Conservation (phyloP, 2,888 invertebrate species). For the Embidobia sp. region DNA sequence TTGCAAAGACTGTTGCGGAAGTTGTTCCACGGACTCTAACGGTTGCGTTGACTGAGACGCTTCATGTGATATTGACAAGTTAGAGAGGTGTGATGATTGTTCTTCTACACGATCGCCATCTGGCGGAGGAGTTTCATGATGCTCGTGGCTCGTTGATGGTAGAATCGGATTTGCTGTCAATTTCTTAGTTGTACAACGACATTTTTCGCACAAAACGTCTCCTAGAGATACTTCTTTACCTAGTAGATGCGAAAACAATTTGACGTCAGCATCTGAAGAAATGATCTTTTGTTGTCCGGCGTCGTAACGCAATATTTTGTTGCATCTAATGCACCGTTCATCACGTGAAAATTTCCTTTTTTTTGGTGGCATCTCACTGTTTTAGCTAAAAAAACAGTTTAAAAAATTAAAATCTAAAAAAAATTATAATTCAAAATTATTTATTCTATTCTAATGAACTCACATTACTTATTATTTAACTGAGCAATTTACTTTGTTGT, state of each 20-base stretch:
- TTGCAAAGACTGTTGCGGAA: neutral
- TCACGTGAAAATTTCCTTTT: neutral
- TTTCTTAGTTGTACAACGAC: neutral
- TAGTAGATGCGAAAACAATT: neutral
- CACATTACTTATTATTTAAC: too few relatives aligned
- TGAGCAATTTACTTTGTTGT: too few relatives aligned
- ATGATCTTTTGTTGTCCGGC: constrained; percentile 10
- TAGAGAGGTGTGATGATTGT: constrained; percentile 12
- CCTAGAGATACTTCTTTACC: neutral
- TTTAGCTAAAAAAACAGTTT: neutral
- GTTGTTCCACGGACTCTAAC: neutral
- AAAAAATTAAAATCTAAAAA: too few relatives aligned
- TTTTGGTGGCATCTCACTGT: constrained; percentile 5
- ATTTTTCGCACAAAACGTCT: neutral
- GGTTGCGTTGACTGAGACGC: constrained; percentile 11
- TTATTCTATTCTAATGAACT: too few relatives aligned
- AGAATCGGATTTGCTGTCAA: neutral
- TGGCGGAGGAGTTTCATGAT: constrained; percentile 1
- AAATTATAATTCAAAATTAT: too few relatives aligned
- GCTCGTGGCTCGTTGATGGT: constrained; percentile 14
- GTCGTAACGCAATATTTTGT: neutral
- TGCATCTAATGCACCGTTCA: neutral
- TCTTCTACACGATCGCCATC: constrained; percentile 5
- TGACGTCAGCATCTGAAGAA: constrained; percentile 12
- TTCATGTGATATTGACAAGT: constrained; percentile 14